These are phyloP conservation scores for Agapetus fuscipes DNA, from an alignment of 2,888 invertebrate genomes.

Conservation along the genomic window DNA sequence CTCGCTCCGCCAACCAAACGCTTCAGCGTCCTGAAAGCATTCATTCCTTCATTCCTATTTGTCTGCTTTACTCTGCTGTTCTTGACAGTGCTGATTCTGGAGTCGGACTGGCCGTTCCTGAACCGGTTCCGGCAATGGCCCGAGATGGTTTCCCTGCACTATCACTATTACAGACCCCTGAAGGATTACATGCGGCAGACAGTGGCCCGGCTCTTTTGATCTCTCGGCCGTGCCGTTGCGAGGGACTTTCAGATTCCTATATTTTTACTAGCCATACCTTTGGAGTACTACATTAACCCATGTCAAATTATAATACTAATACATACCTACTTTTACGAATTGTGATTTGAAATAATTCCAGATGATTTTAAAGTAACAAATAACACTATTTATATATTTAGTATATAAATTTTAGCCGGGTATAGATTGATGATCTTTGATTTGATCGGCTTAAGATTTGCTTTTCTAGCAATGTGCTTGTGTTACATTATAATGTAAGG, in stretches of 20 bases:
- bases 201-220: constrained; percentile 54
- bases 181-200: constrained; percentile 65
- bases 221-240: no score
- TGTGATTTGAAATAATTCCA: neutral
- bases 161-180: constrained; percentile 75
- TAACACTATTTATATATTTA: no score
- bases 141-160: constrained; percentile 64
- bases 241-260: no score
- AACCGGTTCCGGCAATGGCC: constrained; percentile 62
- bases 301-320: neutral
- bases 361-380: no score
- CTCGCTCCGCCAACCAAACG: constrained; percentile 27
- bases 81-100: constrained; percentile 62
- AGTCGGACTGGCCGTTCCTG: constrained; percentile 67
- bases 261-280: no score
- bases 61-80: constrained; percentile 60
- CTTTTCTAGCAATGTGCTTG: no score
- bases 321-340: no score
- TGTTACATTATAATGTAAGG: no score
- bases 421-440: no score
- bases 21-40: constrained; percentile 60
- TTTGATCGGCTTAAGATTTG: no score
- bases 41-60: constrained; percentile 68
- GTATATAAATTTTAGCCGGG: no score
- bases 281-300: no score